Evolutionary conservation across 2,888 invertebrate genomes (phyloP), one percentile per base, ranked within the genome.

Genomic region (Diaphora mendica): DNA sequence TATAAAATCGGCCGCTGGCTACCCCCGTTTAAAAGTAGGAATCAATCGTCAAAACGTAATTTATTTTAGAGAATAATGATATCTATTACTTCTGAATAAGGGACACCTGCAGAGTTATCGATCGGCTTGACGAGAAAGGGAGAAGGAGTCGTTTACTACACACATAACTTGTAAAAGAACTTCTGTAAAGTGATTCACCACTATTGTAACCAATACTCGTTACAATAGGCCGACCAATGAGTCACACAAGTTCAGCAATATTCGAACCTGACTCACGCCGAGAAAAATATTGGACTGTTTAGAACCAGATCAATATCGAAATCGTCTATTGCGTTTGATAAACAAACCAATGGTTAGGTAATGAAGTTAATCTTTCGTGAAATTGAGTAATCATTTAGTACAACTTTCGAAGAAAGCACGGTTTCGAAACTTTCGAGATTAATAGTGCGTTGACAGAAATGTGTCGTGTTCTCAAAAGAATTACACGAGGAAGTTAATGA

Each of bases 371-470:
- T 91, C 86, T 86, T 80, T 82, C 77, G 83, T 84, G 84, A 90
- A 92, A 91, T 91, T 92, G 89, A 91, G 90, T 93, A 92, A 93
- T 90, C 87, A 80, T 85, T 72, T 89, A 85, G 85, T 86, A 83
- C 55, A 55, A 72, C 35, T 88, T 88, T 87, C 81, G 85, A 84
- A 85, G 87, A 89, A 88, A 86, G 81, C 82, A 81, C 77, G 26
- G 68, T 71, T 71, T 72, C 30, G 33, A 64, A 67, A 66, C 39
- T 70, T 35, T 72, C 26, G 84, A 82, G 80, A 87, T 85, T 88
- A 90, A 89, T 91, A 85, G 88, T 85, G 82, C 86, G 86, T 64
- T 84, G 91, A 91, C 90, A 90, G 85, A 91, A 85, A 88, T 89
- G 87, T 90, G 90, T 85, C 89, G 88, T 80, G 88, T 84, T 89